Base-by-base conservation (phyloP, 2,888 invertebrate genomes). In the Oscheius sp. region DNA sequence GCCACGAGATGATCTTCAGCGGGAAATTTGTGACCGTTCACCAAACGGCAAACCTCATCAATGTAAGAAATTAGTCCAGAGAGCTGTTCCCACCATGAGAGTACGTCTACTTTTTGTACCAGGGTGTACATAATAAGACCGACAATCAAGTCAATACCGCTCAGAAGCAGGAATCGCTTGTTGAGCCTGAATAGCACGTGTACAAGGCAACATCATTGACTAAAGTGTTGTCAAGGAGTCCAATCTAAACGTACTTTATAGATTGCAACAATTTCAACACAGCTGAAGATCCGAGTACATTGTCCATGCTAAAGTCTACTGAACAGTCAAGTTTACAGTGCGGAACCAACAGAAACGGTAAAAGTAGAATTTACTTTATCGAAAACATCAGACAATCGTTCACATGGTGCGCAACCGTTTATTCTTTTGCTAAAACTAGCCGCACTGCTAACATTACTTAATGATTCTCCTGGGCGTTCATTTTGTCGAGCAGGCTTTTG, bases 401-500 rank as follows among this genome's bases (percentile, higher is more conserved):
- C 68, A 53, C 68, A 68, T n/a, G 55, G 35, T 55, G 42, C 59
- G 51, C 68, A 68, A 68, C 68, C 68, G 37, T 68, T 68, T 68
- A 68, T 68, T 68, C 53, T 21, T 53, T 68, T 68, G 68, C 68
- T 68, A 68, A 68, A 68, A 68, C 68, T 68, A 68, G 29, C n/a
- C 68, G 37, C 53, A 68, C 53, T 68, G 53, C 68, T 68, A 68
- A 68, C 68, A 68, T 13, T 32, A 47, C 66, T 53, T 78, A 73
- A 11, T 75, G 71, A 32, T 78, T 76, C 62, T 77, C 82, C 73
- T 87, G 85, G 33, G 86, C 90, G 62, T 89, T 91, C 73, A 92
- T 87, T 85, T 94, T 93, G 90, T 92, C 92, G 90, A 93, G 94
- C 89, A 96, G 92, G 13, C 94, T 94, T 90, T 94, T 96, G 21